Conservation (phyloP, 2,888 invertebrate species). For the Ectemnius continuus region DNA sequence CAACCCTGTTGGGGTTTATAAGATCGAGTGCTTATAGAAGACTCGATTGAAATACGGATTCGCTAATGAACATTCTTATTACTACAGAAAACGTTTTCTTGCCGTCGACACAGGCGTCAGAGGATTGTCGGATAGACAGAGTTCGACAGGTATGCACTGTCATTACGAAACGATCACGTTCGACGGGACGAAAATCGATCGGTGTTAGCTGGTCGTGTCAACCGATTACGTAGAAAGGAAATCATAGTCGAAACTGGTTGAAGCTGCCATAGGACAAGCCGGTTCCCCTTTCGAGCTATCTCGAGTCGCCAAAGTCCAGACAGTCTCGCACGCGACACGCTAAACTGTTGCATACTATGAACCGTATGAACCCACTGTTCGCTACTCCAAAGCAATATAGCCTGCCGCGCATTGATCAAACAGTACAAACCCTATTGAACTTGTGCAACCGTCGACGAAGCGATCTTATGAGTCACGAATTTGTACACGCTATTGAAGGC, state of each 20-base stretch:
- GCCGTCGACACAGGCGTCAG: no score
- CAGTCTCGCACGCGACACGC: slow-evolving; percentile 16
- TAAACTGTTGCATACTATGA: slow-evolving; percentile 14
- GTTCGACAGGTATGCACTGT: neutral
- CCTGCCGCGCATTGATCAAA: slow-evolving; percentile 28
- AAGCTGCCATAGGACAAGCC: neutral
- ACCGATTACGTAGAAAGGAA: no score
- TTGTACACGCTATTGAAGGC: no score
- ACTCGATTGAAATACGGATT: no score
- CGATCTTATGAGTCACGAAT: slow-evolving; percentile 15
- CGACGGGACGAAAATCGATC: neutral
- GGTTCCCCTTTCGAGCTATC: slow-evolving; percentile 16
- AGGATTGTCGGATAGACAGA: no score
- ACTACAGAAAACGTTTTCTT: no score
- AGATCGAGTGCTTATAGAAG: no score
- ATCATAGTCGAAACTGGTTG: slow-evolving; percentile 7
- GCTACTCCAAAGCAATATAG: no score
- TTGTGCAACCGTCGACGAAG: no score
- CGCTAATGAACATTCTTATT: no score
- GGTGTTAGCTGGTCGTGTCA: no score
- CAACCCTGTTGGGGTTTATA: no score
- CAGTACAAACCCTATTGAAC: slow-evolving; percentile 2
- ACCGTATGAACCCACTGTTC: neutral
- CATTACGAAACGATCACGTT: slow-evolving; percentile 1
- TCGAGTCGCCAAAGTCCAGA: slow-evolving; percentile 16